Percentiles rank a stretch among this genome's conserved stretches.
Conservation (phyloP, 2,888 invertebrate species). For the Platynereis dumerilii region DNA sequence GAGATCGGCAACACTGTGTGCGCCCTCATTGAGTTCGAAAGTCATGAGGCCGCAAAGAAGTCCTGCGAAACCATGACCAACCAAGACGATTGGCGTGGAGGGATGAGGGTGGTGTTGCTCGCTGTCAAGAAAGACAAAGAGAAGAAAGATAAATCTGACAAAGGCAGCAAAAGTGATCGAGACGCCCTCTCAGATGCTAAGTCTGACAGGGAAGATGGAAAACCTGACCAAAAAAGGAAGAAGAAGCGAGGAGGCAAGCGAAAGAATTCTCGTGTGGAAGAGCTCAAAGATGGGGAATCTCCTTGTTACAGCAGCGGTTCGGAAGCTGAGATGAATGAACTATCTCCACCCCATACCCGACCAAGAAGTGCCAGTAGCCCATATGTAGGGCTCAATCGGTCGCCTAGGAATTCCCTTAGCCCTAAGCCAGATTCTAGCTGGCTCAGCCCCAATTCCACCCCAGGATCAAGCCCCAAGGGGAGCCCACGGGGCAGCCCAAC, state of each 20-base stretch:
- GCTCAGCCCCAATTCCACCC: slow-evolving; percentile 49
- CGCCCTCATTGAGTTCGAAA: slow-evolving; percentile 91
- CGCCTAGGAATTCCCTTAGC: slow-evolving; percentile 31
- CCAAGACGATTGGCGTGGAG: slow-evolving; percentile 59
- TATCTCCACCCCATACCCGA: neutral
- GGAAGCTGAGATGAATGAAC: slow-evolving; percentile 44
- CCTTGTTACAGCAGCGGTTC: slow-evolving; percentile 59
- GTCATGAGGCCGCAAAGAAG: slow-evolving; percentile 82
- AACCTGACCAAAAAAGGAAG: slow-evolving; percentile 42
- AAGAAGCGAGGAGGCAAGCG: slow-evolving; percentile 39
- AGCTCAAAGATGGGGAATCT: slow-evolving; percentile 47
- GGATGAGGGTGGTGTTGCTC: slow-evolving; percentile 60
- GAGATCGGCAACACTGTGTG: slow-evolving; percentile 80
- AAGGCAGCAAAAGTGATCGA: slow-evolving; percentile 21
- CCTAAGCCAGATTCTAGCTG: slow-evolving; percentile 35
- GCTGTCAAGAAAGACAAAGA: slow-evolving; percentile 40
- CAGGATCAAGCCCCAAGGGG: slow-evolving; percentile 45
- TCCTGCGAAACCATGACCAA: slow-evolving; percentile 70
- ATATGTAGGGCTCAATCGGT: neutral
- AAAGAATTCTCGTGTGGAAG: slow-evolving; percentile 47
- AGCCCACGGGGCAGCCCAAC: slow-evolving; percentile 59
- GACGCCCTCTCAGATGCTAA: neutral
- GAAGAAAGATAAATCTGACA: slow-evolving; percentile 43
- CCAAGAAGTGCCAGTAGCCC: slow-evolving; percentile 15
- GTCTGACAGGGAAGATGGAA: slow-evolving; percentile 42